phyloP scores from a whole-genome alignment of 2,113 vertebrate genomes.

The Plectropomus leopardus region DNA sequence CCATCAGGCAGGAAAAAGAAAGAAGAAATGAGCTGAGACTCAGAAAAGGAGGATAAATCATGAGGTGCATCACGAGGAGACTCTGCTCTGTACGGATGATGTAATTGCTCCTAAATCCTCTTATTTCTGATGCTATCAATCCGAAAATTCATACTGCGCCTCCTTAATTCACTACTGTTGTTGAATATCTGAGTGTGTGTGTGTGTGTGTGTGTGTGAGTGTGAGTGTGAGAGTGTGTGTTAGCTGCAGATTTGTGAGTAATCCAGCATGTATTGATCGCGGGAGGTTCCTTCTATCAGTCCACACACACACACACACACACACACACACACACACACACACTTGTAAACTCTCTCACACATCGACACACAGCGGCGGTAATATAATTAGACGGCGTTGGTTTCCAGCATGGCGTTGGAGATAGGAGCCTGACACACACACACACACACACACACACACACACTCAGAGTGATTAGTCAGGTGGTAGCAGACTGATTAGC shows the following conservation, averaged over 20 bases:
- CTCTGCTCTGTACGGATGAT: background rate
- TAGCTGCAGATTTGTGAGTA: constrained; percentile 46
- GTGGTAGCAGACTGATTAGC: constrained; percentile 32
- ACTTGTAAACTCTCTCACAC: background rate
- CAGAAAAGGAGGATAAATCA: background rate
- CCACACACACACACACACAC: constrained; percentile 4
- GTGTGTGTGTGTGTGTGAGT: constrained; percentile 4
- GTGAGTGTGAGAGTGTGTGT: constrained; percentile 14
- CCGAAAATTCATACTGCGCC: background rate
- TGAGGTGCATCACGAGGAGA: too few relatives aligned
- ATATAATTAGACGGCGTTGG: constrained; percentile 36
- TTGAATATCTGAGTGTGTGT: background rate
- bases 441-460: constrained; percentile 34
- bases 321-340: constrained; percentile 8
- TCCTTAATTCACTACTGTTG: constrained; percentile 1
- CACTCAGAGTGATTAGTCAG: constrained; percentile 43
- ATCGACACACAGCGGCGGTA: background rate
- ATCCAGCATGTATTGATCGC: constrained; percentile 61
- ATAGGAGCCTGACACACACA: constrained; percentile 17
- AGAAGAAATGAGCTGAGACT: background rate
- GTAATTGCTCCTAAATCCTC: constrained; percentile 28
- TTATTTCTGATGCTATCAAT: constrained; percentile 12
- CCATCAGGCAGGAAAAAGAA: background rate
- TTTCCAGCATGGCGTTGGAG: constrained; percentile 1
- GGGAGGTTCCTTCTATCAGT: constrained; percentile 27